Base-by-base conservation (phyloP, 2,888 invertebrate genomes). In the Ochropleura plecta region DNA sequence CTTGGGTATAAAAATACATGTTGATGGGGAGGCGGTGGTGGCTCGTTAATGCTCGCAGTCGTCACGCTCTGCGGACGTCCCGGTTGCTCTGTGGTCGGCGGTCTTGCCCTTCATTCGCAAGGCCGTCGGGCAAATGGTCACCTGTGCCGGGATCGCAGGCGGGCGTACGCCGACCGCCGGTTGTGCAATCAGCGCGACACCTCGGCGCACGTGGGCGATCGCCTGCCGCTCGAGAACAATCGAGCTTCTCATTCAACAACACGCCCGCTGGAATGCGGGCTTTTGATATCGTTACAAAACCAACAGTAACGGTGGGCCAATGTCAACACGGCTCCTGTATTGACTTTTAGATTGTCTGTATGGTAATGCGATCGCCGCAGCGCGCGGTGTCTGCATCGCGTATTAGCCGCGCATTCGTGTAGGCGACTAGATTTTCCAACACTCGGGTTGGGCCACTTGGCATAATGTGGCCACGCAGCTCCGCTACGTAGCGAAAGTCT, bases 231-330 rank as follows among this genome's bases (percentile, higher is more conserved):
- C 89, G 92, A 93, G 94, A 95, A 95, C 95, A 95, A 94, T 95
- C 91, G 93, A 90, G 88, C 90, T 90, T 92, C 93, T 91, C 92
- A 91, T 92, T 93, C 90, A 91, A 90, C 90, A 90, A 91, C 93
- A 91, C 92, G 89, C 88, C 86, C 90, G 86, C 87, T 90, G 96
- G 95, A 95, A 95, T 96, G 95, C 93, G 91, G 93, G 93, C 93
- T 94, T 93, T 93, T 93, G 94, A 93, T 95, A 93, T 94, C 92
- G 92, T 95, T 95, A 95, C 95, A 93, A 95, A 95, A 95, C 91
- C 91, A 91, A 90, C 89, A 92, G 92, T 94, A 94, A 94, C 93
- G 91, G 92, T 92, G 91, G 93, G 94, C 95, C 95, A 96, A 96
- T 96, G 96, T 96, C 96, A 96, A 93, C 93, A 92, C 92, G 92